Conservation (phyloP, 2,113 vertebrate genomes). For the Otis tarda region DNA sequence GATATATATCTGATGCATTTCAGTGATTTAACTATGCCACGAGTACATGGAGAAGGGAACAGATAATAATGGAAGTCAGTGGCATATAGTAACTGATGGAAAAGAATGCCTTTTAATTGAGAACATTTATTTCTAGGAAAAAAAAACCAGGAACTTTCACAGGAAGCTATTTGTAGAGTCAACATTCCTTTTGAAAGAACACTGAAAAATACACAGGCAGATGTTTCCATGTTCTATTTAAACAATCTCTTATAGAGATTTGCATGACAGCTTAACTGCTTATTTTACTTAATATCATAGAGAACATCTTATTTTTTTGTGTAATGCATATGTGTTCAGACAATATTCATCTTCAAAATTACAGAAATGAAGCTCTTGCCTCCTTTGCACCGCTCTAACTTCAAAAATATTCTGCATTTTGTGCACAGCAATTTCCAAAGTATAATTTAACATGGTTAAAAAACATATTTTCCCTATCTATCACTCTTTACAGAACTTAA, state of each 20-base stretch:
- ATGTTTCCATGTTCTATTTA: background rate
- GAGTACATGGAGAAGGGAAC: background rate
- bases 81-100: background rate
- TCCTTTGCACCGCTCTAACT: background rate
- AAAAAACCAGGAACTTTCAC: background rate
- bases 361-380: background rate
- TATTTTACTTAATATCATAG: background rate
- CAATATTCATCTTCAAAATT: background rate
- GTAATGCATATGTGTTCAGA: background rate
- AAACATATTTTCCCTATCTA: background rate
- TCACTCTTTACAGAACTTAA: background rate
- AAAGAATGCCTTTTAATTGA: background rate
- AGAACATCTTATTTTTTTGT: background rate
- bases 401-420: background rate
- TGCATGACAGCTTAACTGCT: background rate
- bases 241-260: background rate
- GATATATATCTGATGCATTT: background rate
- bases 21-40: background rate
- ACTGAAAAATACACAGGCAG: background rate
- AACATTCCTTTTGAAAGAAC: background rate
- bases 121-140: background rate
- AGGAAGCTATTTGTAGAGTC: background rate
- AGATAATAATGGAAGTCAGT: background rate
- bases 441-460: background rate
- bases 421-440: background rate